Conservation (phyloP, 2,888 invertebrate species). For the Ormyrus pomaceus region DNA sequence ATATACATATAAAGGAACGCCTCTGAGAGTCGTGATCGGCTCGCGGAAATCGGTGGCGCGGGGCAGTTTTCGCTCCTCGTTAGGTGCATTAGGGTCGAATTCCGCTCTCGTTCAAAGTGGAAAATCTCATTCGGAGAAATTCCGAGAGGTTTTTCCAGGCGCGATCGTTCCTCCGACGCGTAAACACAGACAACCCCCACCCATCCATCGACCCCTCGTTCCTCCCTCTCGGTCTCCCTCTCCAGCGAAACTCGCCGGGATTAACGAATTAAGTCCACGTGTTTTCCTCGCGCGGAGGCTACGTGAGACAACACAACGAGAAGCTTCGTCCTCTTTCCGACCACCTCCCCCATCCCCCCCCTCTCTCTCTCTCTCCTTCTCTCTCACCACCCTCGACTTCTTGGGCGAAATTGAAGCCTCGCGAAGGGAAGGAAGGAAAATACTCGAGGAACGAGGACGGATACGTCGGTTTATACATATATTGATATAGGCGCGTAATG, state of each 20-base stretch:
- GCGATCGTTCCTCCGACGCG: neutral
- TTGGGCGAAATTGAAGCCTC: constrained; percentile 9
- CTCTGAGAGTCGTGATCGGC: no score
- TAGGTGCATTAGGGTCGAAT: no score
- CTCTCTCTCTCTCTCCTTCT: no score
- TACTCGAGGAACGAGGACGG: neutral
- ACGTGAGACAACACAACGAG: constrained; percentile 37
- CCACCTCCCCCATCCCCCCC: no score
- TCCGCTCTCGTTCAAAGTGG: neutral
- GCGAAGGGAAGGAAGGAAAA: neutral
- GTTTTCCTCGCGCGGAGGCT: constrained; percentile 7
- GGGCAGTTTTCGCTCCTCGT: no score
- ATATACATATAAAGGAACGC: no score
- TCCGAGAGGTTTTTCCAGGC: constrained; percentile 4
- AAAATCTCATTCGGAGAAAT: constrained; percentile 35
- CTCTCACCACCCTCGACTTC: neutral
- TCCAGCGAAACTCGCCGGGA: neutral
- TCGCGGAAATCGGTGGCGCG: no score
- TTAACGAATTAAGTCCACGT: constrained; percentile 30
- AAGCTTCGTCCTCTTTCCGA: neutral
- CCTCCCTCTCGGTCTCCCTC: neutral
- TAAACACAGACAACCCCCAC: neutral
- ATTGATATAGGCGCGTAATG: constrained; percentile 21
- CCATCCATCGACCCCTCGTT: neutral
- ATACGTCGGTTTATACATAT: constrained; percentile 17